These are phyloP conservation scores for Drosophila histrio DNA, from an alignment of 2,888 invertebrate species.

Conservation along the genomic window DNA sequence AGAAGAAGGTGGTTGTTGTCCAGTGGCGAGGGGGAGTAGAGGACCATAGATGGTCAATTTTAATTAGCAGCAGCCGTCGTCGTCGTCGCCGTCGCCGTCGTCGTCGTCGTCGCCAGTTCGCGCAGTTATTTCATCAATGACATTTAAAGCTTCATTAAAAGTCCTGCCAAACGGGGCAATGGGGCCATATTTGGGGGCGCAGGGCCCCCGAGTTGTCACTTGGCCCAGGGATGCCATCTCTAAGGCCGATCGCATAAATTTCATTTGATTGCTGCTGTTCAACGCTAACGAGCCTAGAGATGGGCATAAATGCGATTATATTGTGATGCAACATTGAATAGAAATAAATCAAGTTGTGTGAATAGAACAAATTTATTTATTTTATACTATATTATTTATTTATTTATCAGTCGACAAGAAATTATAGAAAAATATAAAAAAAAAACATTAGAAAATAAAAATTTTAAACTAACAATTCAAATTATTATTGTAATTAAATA, in stretches of 20 bases:
- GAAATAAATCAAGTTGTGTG: too few species aligned
- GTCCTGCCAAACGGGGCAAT: constrained; percentile 75
- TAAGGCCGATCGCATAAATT: constrained; percentile 69
- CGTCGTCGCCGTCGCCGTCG: constrained; percentile 1
- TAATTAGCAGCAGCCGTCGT: constrained; percentile 72
- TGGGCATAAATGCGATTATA: constrained; percentile 6
- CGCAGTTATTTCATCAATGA: constrained; percentile 80
- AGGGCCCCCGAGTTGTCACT: constrained; percentile 45
- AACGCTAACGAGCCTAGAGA: constrained; percentile 68
- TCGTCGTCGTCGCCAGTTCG: constrained; percentile 29
- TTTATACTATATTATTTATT: too few species aligned
- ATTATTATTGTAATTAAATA: too few species aligned
- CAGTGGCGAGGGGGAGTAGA: neutral
- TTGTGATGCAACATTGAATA: neutral
- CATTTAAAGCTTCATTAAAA: constrained; percentile 82
- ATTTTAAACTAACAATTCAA: too few species aligned
- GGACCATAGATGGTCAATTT: constrained; percentile 73
- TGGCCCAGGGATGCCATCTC: constrained; percentile 53
- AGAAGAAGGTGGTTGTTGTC: neutral
- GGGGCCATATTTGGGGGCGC: constrained; percentile 67
- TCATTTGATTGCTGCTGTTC: constrained; percentile 61
- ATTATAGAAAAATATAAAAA: too few species aligned
- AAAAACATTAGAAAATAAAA: too few species aligned
- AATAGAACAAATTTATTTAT: too few species aligned
- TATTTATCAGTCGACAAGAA: too few species aligned